Conservation (phyloP, 2,888 invertebrate genomes). For the Nomada flava region DNA sequence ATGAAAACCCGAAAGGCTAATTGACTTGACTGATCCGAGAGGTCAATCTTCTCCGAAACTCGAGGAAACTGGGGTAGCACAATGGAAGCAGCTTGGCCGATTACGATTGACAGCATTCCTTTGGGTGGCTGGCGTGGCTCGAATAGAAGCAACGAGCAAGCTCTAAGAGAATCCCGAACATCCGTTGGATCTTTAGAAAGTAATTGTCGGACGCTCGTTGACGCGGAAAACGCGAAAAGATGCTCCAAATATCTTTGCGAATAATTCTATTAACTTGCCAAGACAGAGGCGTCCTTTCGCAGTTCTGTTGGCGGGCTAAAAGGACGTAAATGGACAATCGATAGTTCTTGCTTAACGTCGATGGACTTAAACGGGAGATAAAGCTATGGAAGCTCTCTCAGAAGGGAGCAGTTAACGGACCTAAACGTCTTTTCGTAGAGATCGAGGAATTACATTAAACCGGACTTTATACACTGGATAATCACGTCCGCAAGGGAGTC, state of each 20-base stretch:
- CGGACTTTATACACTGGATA: constrained; percentile 19
- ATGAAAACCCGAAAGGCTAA: constrained; percentile 58
- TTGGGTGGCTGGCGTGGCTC: constrained; percentile 25
- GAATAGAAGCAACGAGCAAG: constrained; percentile 32
- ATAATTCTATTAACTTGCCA: neutral
- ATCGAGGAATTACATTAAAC: constrained; percentile 20
- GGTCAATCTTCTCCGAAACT: constrained; percentile 59
- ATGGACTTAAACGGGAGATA: neutral
- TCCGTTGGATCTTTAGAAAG: constrained; percentile 21
- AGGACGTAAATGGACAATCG: neutral
- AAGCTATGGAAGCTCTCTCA: neutral
- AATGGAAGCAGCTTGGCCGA: constrained; percentile 45
- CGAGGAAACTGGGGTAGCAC: constrained; percentile 41
- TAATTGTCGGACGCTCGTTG: constrained; percentile 32
- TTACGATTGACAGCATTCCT: constrained; percentile 55
- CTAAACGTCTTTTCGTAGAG: neutral
- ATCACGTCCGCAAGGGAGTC: constrained; percentile 3
- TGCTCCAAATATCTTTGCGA: constrained; percentile 11
- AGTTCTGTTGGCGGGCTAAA: neutral
- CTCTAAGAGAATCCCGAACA: constrained; percentile 27
- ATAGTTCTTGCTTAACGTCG: constrained; percentile 5
- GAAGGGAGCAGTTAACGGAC: constrained; percentile 8
- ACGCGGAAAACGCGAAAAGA: constrained; percentile 13
- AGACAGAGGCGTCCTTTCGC: neutral
- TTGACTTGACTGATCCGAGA: constrained; percentile 57